These are phyloP conservation scores for Plectropomus leopardus DNA, from an alignment of 2,113 vertebrate species.

Conservation along the genomic window DNA sequence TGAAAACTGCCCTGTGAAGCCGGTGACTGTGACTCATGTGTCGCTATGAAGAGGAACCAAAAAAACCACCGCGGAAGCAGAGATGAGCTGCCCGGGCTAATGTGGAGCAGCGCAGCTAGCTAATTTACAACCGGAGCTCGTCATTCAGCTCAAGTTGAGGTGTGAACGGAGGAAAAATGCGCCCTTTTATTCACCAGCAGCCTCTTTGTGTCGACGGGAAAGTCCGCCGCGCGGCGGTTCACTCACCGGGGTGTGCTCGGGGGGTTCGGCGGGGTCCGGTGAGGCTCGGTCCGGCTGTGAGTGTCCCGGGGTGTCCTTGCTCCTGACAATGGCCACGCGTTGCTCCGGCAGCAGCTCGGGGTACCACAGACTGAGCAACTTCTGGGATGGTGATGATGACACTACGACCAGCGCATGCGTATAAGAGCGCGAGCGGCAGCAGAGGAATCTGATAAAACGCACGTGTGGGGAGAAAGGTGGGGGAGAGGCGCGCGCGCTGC, in stretches of 20 bases:
- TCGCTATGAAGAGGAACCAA: not conserved
- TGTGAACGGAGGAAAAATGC: not conserved
- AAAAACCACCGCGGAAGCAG: not conserved
- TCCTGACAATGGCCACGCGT: not conserved
- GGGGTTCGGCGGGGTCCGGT: not conserved
- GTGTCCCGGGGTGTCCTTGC: not conserved
- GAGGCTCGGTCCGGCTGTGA: not conserved
- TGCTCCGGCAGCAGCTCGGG: not conserved
- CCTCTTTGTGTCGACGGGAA: conserved; percentile 3
- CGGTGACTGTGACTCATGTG: not conserved
- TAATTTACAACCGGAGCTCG: conserved; percentile 7
- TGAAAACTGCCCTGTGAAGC: not conserved
- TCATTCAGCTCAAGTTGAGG: not conserved
- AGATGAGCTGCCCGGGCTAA: not conserved
- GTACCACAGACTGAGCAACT: conserved; percentile 28
- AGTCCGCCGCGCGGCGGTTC: no score
- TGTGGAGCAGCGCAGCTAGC: not conserved
- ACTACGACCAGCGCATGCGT: conserved; percentile 50
- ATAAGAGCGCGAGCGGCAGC: not conserved
- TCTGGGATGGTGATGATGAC: conserved; percentile 33
- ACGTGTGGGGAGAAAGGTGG: not conserved
- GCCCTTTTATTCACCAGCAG: not conserved
- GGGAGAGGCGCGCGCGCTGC: not conserved
- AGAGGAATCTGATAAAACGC: conserved; percentile 17
- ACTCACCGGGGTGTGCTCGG: conserved; percentile 49